Base-by-base conservation (phyloP, 2,797 vertebrate species). In the Microctenopoma steveboyesi region DNA sequence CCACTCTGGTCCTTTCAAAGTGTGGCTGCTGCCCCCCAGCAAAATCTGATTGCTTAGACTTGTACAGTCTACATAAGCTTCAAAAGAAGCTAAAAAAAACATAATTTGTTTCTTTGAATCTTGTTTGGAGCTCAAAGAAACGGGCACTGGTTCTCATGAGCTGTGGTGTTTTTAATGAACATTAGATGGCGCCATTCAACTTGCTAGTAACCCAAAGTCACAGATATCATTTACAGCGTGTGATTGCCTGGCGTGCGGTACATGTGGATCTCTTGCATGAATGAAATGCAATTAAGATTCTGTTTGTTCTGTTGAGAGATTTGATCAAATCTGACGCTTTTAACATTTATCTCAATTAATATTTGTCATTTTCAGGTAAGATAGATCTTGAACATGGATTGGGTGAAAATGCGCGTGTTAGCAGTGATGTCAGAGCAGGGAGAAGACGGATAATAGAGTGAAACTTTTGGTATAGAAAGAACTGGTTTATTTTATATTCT, bases 121-220 rank as follows among this genome's bases (percentile, higher is more conserved):
- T 35, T 46, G 50, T 76, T 72, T 37, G 47, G n/a, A 69, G 68
- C 79, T 83, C 51, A 50, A 42, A 68, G 55, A 64, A 64, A 45
- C 56, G 7, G 28, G 52, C 0, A 1, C 39, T 8, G 57, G 22
- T 33, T 43, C 25, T 72, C 30, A 7, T 50, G 8, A 33, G 35
- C 52, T 79, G 83, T 18, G 7, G 63, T 90, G 39, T 86, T 39
- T 50, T 25, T 27, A 4, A 11, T 63, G 71, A 60, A 69, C 92
- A 86, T 85, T 92, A 93, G 92, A 91, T 93, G 92, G 91, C 88
- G 90, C 92, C 92, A 91, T 91, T 87, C 84, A 79, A 88, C 90
- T 88, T 90, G 89, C 84, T 88, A 81, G 82, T 81, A 89, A 84
- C 52, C 64, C 12, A 10, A 52, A 59, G 53, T 51, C 37, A 13